Base-by-base conservation (phyloP, 2,888 invertebrate genomes). In the Masnerella sp. region DNA sequence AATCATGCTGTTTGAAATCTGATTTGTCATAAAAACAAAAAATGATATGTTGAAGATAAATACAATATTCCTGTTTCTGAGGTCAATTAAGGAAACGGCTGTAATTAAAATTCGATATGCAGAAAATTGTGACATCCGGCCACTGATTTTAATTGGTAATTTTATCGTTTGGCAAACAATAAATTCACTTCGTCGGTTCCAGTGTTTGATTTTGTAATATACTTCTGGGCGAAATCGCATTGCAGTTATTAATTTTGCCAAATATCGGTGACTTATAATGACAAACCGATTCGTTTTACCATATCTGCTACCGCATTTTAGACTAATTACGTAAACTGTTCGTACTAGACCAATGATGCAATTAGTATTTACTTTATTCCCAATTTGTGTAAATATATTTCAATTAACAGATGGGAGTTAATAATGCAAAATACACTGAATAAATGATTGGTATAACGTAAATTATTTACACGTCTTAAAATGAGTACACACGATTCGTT, bases 311-410 rank as follows among this genome's bases (percentile, higher is more conserved):
- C 40, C 20, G 28, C 25, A 25, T 38, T 36, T 52, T 52, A 38
- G 9, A 25, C 38, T 38, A 52, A 52, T 52, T 38, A 40, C 28
- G 30, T 17, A 9, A 42, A 56, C 42, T 36, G 56, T 42, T 30
- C 42, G 56, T 34, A 58, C 43, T 58, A 58, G 34, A 34, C 56
- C 43, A 34, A 58, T 42, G 56, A 58, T 22, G 43, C 56, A 43
- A 58, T 43, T 58, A 20, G 43, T 58, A 43, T 58, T 58, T 58
- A 58, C 56, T 58, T 58, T 58, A 58, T 58, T 43, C 32, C 11
- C 43, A 34, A 58, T 58, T 58, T 58, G 28, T 58, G 56, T 58
- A 58, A 58, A 56, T 56, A 56, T 42, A 58, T 58, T 58, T 58
- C 43, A 43, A 58, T 58, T 58, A 58, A 42, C 42, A 20, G 56